Evolutionary conservation across 2,888 invertebrate species (phyloP), one percentile per base, ranked within the genome.

Genomic region (Cephus spinipes): DNA sequence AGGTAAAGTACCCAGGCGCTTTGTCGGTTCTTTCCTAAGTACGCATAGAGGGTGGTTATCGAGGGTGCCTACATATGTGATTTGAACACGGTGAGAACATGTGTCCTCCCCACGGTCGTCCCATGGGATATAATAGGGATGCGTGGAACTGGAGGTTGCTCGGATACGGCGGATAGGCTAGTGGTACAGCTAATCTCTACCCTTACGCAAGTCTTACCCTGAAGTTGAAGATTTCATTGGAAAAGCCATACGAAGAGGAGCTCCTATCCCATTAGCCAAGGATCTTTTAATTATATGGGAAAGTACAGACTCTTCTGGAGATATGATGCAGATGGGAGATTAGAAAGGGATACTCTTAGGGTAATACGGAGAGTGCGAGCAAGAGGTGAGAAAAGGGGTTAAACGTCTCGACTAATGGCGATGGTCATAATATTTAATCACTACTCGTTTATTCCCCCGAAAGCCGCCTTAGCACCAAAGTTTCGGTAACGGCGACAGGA

Each of bases 371-470:
- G 69, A 36, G 30, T n/a, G 9, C 12, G n/a, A 68, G 69, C 36
- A 34, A 23, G 31, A 32, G n/a, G 74, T 32, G 74, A 35, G 68
- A 74, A 33, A 40, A 71, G n/a, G 69, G 69, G 55, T 55, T 55
- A 23, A 83, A 85, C 84, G 85, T 84, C 83, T 86, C 83, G 83
- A 86, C 88, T 87, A 85, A 78, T 75, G 75, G 68, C 88, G 88
- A 88, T 87, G 90, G 90, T 91, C 91, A 91, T 91, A 91, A 91
- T 91, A 91, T 91, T 91, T 91, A 90, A 91, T 91, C 90, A 89
- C 90, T 86, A 88, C 87, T 87, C 90, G 88, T 90, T 90, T 86
- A 87, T 87, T 88, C 84, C 84, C 86, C 79, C 77, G 80, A 86
- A 86, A 80, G 84, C 81, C 82, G 81, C 79, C 79, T 76, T 81